Evolutionary conservation across 2,113 vertebrate genomes (phyloP), one percentile per base, ranked within the genome.

Genomic region (Brachyhypopomus gauderio): DNA sequence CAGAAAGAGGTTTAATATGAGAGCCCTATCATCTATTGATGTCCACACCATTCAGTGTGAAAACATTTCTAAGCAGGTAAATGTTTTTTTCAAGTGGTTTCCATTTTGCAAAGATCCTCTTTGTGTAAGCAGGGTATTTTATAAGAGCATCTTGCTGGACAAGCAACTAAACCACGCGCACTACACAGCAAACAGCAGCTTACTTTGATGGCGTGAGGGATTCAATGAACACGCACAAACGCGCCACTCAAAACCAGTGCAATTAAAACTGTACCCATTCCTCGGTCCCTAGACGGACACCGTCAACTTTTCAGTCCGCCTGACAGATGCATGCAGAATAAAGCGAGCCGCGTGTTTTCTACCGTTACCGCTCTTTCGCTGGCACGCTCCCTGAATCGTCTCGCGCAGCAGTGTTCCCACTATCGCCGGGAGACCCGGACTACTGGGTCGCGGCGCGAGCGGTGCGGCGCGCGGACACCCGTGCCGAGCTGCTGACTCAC

Each of bases 401-500:
- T 52, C 45, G 45, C 14, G 45, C 14, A 52, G 45, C 45, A 52
- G 9, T 52, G 45, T 52, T 14, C 45, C 45, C 12, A 3, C 45
- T 52, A 52, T 12, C 45, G 9, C 9, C 14, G 1, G 45, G 45
- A 45, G 5, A 45, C 41, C 41, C 14, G 45, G 11, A 52, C 45
- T 52, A 11, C 3, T 52, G 45, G 45, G 45, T 52, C 45, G 12
- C 12, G 9, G 45, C 45, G 45, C 12, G 45, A 52, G 41, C 45
- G 1, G 45, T 52, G 45, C 12, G 45, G 45, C 0, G 45, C 45
- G 9, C 45, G 45, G 9, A 52, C 45, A 14, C 2, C 45, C 45
- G 45, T 52, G 45, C 41, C 41, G 41, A 45, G 41, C 41, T 45
- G 9, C 6, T 52, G 16, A 74, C 83, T 84, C 70, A 84, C 83